Percentiles rank a stretch among this genome's conserved stretches.
phyloP scores from a whole-genome alignment of 64 coral and sea anemone genomes.

The Catalaphyllia jardinei region DNA sequence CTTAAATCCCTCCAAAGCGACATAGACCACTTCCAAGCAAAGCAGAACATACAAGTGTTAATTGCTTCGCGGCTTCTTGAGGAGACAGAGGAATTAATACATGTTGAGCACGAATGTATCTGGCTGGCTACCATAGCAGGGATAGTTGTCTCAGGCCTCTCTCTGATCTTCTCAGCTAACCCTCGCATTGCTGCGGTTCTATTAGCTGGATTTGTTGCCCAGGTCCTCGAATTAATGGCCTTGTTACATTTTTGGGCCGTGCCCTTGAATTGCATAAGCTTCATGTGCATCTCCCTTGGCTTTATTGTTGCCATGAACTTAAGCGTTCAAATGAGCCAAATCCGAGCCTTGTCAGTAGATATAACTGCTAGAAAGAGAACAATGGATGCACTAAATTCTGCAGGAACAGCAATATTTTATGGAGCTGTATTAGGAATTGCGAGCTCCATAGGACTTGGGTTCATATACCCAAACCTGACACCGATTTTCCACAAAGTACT shows the following conservation, averaged over 20 bases:
- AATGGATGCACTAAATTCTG: slow-evolving; percentile 29
- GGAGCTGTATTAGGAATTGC: slow-evolving; percentile 29
- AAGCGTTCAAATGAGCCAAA: slow-evolving; percentile 53
- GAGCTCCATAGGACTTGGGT: slow-evolving; percentile 62
- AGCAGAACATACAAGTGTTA: neutral
- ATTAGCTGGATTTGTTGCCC: slow-evolving; percentile 37
- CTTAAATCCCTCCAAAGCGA: slow-evolving; percentile 36
- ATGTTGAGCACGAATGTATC: slow-evolving; percentile 21
- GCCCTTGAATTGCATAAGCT: slow-evolving; percentile 56
- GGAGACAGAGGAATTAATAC: slow-evolving; percentile 49
- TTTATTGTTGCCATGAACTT: slow-evolving; percentile 53
- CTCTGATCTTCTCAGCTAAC: slow-evolving; percentile 62
- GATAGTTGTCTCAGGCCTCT: slow-evolving; percentile 31
- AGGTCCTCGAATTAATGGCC: slow-evolving; percentile 55
- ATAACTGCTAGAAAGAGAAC: slow-evolving; percentile 34
- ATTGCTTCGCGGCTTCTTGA: slow-evolving; percentile 33
- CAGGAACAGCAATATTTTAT: slow-evolving; percentile 24
- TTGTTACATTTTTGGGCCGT: slow-evolving; percentile 46
- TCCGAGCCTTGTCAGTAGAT: slow-evolving; percentile 29
- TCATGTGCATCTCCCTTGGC: slow-evolving; percentile 52
- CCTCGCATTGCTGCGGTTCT: slow-evolving; percentile 50
- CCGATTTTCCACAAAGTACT: slow-evolving; percentile 57
- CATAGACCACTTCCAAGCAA: neutral
- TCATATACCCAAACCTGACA: slow-evolving; percentile 56
- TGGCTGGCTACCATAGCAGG: slow-evolving; percentile 35